These are phyloP conservation scores for Lepidothrix coronata DNA, from an alignment of 2,113 vertebrate genomes.

Conservation along the genomic window DNA sequence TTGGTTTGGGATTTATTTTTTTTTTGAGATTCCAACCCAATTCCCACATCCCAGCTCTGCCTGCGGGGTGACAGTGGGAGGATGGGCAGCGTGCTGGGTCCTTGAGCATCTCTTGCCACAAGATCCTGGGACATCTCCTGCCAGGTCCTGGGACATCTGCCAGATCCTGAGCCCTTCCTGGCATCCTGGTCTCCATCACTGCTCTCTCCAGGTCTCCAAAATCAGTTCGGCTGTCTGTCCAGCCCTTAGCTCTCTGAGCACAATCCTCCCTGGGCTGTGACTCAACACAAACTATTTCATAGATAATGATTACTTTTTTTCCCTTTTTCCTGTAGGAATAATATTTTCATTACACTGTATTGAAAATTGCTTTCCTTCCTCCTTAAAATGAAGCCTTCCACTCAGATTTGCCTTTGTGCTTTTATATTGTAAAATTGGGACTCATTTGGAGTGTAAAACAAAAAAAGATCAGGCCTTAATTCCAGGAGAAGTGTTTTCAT, in stretches of 20 bases:
- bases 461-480: constrained; percentile 23
- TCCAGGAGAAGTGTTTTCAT: constrained; percentile 42
- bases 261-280: constrained; percentile 14
- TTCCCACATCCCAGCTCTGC: background rate
- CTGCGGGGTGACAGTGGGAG: background rate
- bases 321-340: constrained; percentile 27
- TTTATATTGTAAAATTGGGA: constrained; percentile 13
- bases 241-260: rapidly evolving
- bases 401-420: constrained; percentile 24
- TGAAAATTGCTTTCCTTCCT: constrained; percentile 45
- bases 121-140: background rate
- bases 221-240: background rate
- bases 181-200: background rate
- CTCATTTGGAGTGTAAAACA: constrained; percentile 32
- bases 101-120: background rate
- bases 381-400: constrained; percentile 36
- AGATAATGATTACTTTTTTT: constrained; percentile 10
- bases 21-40: rapidly evolving
- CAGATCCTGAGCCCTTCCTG: background rate
- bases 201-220: background rate
- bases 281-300: constrained; percentile 25
- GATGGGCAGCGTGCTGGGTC: background rate
- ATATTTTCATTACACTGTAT: background rate
- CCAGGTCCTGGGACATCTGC: background rate
- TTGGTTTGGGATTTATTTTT: background rate